Evolutionary conservation across 1,140 invertebrate genomes (phyloP), one percentile per base, ranked within the genome.

Genomic region (Eurosta solidaginis): DNA sequence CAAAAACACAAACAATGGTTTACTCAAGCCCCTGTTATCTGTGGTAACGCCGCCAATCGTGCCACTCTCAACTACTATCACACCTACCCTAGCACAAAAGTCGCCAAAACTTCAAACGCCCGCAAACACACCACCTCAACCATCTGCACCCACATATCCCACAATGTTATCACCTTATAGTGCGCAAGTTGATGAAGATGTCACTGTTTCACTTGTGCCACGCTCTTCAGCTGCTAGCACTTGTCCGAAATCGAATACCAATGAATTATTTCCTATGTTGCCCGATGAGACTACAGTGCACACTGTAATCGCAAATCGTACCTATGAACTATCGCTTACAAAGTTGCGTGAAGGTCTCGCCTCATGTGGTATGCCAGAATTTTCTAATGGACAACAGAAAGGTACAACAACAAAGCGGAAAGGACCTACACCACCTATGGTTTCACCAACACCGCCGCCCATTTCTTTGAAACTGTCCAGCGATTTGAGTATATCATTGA

Each of bases 401-500:
- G 44, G 22, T 12, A 79, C 85, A 40, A n/a, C 68, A 20, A 76
- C 45, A 74, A 45, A 12, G 79, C 85, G 78, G 78, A 86, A 78
- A 68, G 74, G 74, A 36, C 54, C 40, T 6, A 54, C 83, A 14
- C 85, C 84, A 22, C 84, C 85, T 1, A 80, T 83, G 0, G 83
- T 83, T 17, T 78, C 81, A 0, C 78, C 81, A 0, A 81, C 81
- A 14, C 83, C 82, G 0, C 78, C 83, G 17, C 85, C 85, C 29
- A 84, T 86, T 44, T 86, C 85, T 17, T 77, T 87, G 1, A 86
- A 86, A 76, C 79, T 86, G 22, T 87, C 85, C 5, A 86, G 85
- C 76, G 85, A 87, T 77, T 81, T 87, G 45, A 87, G 85, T 81
- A 87, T 87, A 82, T 87, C 85, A 78, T 78, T 87, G 83, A 86